Evolutionary conservation across 2,113 vertebrate species (phyloP), one percentile per base, ranked within the genome.

Genomic region (Dendropsophus ebraccatus): DNA sequence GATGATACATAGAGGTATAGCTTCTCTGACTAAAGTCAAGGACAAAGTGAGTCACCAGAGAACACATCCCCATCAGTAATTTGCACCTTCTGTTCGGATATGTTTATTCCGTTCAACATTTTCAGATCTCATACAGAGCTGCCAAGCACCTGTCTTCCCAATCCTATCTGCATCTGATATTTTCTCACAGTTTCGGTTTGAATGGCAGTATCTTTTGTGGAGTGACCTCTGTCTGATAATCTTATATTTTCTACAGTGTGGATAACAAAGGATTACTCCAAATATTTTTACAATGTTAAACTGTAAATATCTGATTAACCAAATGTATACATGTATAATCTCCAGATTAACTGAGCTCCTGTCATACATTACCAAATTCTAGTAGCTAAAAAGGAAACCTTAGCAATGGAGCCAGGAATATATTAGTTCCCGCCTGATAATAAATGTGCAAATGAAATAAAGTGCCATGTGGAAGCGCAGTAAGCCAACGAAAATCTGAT

Each of bases 141-240:
- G 52, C 41, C 35, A 69, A 78, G 45, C 60, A 72, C 62, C 65
- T 73, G 67, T 60, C 50, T 87, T 23, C 32, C 28, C 62, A 62
- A 21, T 81, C 54, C 52, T 76, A 76, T 87, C 37, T 81, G 54
- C 78, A 87, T 81, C 76, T 73, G 84, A 47, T 73, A 81, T 80
- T 86, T 80, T 19, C n/a, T 56, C 32, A 30, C 49, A 37, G 75
- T 11, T 72, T 49, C 69, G 19, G 45, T 73, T 35, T 81, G 78
- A 60, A 50, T 74, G 50, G 37, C 67, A 6, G 13, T 62, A 52
- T 74, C 69, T 41, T n/a, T 35, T 62, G 17, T 74, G 14, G 62
- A 67, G 37, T 74, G 67, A 47, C 67, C 85, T 81, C 19, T 81
- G 65, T 16, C 69, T 62, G 54, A 87, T 87, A 81, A 73, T 19